Evolutionary conservation across 2,888 invertebrate genomes (phyloP), one percentile per base, ranked within the genome.

Genomic region (Cerastis leucographa): DNA sequence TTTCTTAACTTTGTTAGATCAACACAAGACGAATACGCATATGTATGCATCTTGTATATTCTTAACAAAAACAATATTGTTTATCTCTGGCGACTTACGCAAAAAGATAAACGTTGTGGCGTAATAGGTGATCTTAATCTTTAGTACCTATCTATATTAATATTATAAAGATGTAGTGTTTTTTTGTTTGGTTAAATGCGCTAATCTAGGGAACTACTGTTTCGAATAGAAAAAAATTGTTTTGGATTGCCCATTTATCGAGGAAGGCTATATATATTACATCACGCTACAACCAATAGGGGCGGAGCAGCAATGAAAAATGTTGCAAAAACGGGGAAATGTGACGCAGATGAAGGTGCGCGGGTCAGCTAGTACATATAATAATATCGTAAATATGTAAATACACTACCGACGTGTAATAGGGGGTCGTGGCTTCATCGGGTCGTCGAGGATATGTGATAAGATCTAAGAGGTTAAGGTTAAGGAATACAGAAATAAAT

Each of bases 21-120:
- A 76, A 14, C 40, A 49, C 35, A 56, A 35, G 22, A 54, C 51
- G 82, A 81, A 77, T 44, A 71, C 22, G 44, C 46, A 42, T 35
- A 35, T 46, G 19, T 40, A 42, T 67, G 51, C 46, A 67, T 49
- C 54, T 35, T 17, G 62, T 56, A 51, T 51, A 59, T 12, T 22
- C 51, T 66, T 22, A 73, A 69, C 73, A 61, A 49, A 74, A 83
- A 81, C 70, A 80, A 68, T 70, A 44, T 49, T 74, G 66, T 64
- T 84, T 84, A 64, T 80, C 51, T 17, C 40, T 14, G 11, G 17
- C 22, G 42, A 35, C 56, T 82, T 84, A 68, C 84, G 84, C 67
- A 84, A 80, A 79, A 69, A 25, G 65, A 78, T 83, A 83, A 74
- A 71, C 25, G 19, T 14, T 51, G 54, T 56, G 19, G 35, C 22